Percentiles rank a stretch among this genome's conserved stretches.
These are phyloP conservation scores for Chloebia gouldiae DNA, from an alignment of 2,113 vertebrate genomes.

Conservation along the genomic window DNA sequence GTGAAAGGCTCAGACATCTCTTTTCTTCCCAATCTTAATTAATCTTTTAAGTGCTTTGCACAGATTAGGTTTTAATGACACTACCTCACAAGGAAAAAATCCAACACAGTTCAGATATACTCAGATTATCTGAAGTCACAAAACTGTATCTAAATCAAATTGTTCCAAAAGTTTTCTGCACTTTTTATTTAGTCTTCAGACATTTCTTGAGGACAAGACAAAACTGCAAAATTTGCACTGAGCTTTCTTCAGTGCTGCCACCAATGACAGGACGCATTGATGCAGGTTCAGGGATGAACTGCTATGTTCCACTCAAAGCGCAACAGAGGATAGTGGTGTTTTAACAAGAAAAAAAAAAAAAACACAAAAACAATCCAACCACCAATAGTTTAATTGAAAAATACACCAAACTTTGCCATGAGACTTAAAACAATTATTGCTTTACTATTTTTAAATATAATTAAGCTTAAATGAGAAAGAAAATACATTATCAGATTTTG, in stretches of 20 bases:
- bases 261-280: not conserved
- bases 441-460: not conserved
- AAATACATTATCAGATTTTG: not conserved
- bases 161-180: not conserved
- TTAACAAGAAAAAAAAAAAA: not conserved
- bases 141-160: not conserved
- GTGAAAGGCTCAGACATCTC: conserved; percentile 46
- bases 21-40: conserved; percentile 33
- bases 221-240: not conserved
- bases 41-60: conserved; percentile 21
- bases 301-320: not conserved
- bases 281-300: not conserved
- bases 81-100: not conserved
- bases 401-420: not conserved
- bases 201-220: not conserved
- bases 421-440: not conserved
- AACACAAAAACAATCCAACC: not conserved
- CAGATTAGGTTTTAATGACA: not conserved
- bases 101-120: not conserved
- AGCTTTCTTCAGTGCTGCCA: not conserved
- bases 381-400: not conserved
- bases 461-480: not conserved
- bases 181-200: not conserved
- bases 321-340: not conserved
- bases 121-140: not conserved